phyloP scores from a whole-genome alignment of 2,113 vertebrate species.

The Odontophorus gujanensis region DNA sequence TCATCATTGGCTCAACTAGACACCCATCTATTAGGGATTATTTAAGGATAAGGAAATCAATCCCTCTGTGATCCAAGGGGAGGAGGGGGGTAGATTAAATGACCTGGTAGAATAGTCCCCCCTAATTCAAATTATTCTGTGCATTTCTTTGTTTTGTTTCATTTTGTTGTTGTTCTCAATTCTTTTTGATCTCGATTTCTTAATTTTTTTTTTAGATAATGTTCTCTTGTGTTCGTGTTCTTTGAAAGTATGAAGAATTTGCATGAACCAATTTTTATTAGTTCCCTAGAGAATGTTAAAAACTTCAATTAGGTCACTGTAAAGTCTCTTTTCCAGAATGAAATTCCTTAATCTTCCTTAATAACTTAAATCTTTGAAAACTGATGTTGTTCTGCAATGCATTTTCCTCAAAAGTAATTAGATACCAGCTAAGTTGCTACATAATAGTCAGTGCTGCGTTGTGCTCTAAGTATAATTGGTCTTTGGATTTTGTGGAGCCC shows the following conservation, averaged over 20 bases:
- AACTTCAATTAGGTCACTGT: constrained; percentile 76
- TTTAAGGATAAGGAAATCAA: constrained; percentile 68
- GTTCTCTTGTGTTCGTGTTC: constrained; percentile 42
- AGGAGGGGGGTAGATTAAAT: constrained; percentile 26
- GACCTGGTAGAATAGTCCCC: neutral
- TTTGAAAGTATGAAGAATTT: constrained; percentile 73
- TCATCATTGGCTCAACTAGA: constrained; percentile 64
- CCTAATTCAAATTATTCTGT: constrained; percentile 46
- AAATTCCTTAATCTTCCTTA: constrained; percentile 79
- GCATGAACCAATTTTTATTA: constrained; percentile 75
- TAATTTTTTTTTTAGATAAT: constrained; percentile 44
- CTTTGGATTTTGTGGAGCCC: constrained; percentile 32
- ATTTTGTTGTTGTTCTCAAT: neutral
- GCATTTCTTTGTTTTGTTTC: neutral
- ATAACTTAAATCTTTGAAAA: constrained; percentile 76
- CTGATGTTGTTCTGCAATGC: constrained; percentile 69
- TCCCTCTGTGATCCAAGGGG: constrained; percentile 29
- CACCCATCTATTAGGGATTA: constrained; percentile 62
- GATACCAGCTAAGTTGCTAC: constrained; percentile 53
- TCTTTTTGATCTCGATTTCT: constrained; percentile 69
- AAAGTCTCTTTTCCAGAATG: constrained; percentile 75
- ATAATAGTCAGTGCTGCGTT: constrained; percentile 55
- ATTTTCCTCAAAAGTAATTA: constrained; percentile 76
- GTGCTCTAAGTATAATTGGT: constrained; percentile 42
- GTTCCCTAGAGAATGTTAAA: constrained; percentile 73